A percentile compares a stretch with the other conserved stretches of the same genome.
These are phyloP conservation scores for Plectus sambesii DNA, from an alignment of 1,140 invertebrate genomes.

Conservation along the genomic window DNA sequence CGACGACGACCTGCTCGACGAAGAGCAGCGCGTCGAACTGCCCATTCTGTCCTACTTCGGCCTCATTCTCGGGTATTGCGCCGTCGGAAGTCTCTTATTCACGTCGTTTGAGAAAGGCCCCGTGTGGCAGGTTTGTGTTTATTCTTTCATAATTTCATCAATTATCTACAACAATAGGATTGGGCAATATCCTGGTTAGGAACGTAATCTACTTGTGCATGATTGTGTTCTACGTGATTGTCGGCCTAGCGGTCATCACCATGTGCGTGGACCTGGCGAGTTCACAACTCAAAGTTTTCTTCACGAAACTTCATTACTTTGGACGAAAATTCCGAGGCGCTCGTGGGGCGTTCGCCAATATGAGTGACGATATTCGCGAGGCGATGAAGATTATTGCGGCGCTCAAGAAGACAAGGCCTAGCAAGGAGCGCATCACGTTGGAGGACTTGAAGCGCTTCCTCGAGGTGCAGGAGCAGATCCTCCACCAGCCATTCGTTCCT, in stretches of 20 bases:
- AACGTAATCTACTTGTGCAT: conserved; percentile 39
- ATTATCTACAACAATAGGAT: conserved; percentile 35
- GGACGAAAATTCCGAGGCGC: conserved; percentile 44
- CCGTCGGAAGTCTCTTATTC: conserved; percentile 43
- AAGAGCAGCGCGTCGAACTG: conserved; percentile 40
- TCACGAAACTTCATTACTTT: conserved; percentile 45
- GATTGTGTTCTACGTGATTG: conserved; percentile 42
- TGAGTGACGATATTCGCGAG: conserved; percentile 42
- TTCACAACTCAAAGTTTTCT: conserved; percentile 41
- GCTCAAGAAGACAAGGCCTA: conserved; percentile 44
- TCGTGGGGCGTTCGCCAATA: conserved; percentile 36
- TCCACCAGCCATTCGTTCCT: conserved; percentile 43
- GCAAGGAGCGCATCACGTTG: conserved; percentile 44
- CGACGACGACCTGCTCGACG: conserved; percentile 33
- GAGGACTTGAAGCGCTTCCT: conserved; percentile 44
- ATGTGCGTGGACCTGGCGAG: conserved; percentile 39
- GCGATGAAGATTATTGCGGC: conserved; percentile 45
- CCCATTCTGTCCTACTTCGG: conserved; percentile 45
- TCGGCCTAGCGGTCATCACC: conserved; percentile 44
- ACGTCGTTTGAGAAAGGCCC: conserved; percentile 41
- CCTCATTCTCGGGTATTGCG: conserved; percentile 42
- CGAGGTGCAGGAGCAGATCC: conserved; percentile 43
- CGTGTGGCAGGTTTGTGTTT: conserved; percentile 21
- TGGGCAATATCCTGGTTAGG: conserved; percentile 41
- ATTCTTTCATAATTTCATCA: conserved; percentile 5